Conservation (phyloP, 92 coral and sea anemone genomes). For the Porites lobata region DNA sequence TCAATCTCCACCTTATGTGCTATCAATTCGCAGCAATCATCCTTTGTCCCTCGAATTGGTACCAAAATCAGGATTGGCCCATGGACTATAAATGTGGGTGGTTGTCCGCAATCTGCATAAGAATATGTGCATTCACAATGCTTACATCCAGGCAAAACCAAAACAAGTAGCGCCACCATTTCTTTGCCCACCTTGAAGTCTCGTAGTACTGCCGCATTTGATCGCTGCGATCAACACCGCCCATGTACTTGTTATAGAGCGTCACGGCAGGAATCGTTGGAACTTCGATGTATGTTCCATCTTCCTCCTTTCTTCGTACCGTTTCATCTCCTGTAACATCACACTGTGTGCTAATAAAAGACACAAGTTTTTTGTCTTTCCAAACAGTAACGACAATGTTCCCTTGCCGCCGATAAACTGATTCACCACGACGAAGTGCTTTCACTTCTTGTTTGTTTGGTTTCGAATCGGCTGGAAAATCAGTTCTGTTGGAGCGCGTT, state of each 20-base stretch:
- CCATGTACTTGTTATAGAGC: too few relatives aligned
- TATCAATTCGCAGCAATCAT: too few relatives aligned
- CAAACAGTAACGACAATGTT: slow-evolving; percentile 30
- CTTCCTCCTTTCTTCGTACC: too few relatives aligned
- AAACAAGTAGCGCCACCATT: not conserved
- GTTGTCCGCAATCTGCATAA: not conserved
- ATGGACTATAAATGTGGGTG: not conserved
- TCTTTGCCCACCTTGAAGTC: too few relatives aligned
- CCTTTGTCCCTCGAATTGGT: too few relatives aligned
- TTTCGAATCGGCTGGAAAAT: slow-evolving; percentile 41
- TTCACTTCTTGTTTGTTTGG: slow-evolving; percentile 30
- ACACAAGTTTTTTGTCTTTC: slow-evolving; percentile 59
- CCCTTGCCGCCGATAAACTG: slow-evolving; percentile 39
- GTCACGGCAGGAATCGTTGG: too few relatives aligned
- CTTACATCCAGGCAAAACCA: slow-evolving; percentile 40
- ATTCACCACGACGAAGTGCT: slow-evolving; percentile 43
- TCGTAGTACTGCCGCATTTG: too few relatives aligned
- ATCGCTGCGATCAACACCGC: too few relatives aligned
- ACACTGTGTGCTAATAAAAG: slow-evolving; percentile 36
- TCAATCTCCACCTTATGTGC: too few relatives aligned
- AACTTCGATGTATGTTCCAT: too few relatives aligned
- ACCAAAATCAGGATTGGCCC: too few relatives aligned
- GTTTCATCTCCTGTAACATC: not conserved
- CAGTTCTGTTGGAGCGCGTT: slow-evolving; percentile 43
- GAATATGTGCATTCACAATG: slow-evolving; percentile 1